A percentile compares a stretch with the other conserved stretches of the same genome.
Conservation (phyloP, 2,113 vertebrate species). For the Plecturocebus donacophilus region DNA sequence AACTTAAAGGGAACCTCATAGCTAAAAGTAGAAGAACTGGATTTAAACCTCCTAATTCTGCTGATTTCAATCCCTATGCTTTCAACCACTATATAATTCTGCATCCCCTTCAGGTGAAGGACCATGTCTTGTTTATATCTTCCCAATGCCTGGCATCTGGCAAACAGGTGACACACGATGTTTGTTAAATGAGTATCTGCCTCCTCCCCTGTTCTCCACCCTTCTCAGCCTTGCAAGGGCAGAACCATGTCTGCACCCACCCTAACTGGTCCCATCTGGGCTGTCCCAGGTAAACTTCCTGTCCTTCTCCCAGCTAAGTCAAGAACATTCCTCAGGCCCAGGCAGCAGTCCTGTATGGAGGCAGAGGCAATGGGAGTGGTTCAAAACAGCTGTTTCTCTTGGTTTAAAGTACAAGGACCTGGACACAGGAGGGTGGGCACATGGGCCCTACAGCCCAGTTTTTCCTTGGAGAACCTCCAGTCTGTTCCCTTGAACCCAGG, state of each 20-base stretch:
- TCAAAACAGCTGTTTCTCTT: background rate
- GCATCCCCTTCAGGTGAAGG: background rate
- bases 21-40: background rate
- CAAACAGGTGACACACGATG: background rate
- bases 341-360: background rate
- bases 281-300: background rate
- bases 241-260: background rate
- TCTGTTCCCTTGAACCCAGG: background rate
- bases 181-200: background rate
- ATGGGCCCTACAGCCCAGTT: background rate
- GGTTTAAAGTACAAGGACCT: background rate
- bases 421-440: background rate
- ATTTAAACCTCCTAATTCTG: background rate
- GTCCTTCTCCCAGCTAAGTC: background rate
- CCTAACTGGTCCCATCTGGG: background rate
- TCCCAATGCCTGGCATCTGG: slow-evolving; percentile 16
- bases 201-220: background rate
- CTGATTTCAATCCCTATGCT: background rate
- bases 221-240: background rate
- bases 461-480: background rate
- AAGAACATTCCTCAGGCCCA: background rate
- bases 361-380: background rate
- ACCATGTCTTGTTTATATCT: background rate
- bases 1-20: background rate
- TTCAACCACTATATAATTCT: background rate